Percentiles rank a stretch among this genome's conserved stretches.
Evolutionary conservation across 2,797 vertebrate species (phyloP).

Genomic region (Propithecus perrieri): DNA sequence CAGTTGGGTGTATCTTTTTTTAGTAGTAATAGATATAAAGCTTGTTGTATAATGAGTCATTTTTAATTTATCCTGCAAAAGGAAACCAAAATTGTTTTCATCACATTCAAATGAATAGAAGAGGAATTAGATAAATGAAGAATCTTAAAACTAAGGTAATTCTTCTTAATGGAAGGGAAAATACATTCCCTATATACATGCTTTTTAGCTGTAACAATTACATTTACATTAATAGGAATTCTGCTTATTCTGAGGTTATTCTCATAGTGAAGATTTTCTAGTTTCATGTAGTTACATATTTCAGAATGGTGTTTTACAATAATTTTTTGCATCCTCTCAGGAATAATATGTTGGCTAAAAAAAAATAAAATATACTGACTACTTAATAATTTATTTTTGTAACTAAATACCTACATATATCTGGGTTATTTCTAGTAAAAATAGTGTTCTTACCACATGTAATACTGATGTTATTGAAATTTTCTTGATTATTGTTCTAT

Average conservation of each 20-base stretch:
- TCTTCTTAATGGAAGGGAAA: background rate
- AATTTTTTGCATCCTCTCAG: background rate
- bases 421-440: conserved; percentile 15
- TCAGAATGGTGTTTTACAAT: background rate
- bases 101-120: background rate
- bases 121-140: background rate
- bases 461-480: background rate
- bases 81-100: background rate
- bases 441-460: background rate
- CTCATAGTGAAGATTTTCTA: background rate
- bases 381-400: background rate
- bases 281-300: background rate
- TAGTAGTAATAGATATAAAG: conserved; percentile 18
- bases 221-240: background rate
- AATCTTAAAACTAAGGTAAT: background rate
- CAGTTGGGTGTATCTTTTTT: background rate
- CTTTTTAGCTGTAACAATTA: background rate
- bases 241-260: background rate
- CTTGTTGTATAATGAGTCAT: background rate
- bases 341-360: background rate
- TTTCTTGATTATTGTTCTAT: background rate
- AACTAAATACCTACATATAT: background rate
- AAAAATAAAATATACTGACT: background rate
- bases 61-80: conserved; percentile 20
- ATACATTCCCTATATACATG: background rate